Base-by-base conservation (phyloP, 2,888 invertebrate species). In the Leptinotarsa juncta region DNA sequence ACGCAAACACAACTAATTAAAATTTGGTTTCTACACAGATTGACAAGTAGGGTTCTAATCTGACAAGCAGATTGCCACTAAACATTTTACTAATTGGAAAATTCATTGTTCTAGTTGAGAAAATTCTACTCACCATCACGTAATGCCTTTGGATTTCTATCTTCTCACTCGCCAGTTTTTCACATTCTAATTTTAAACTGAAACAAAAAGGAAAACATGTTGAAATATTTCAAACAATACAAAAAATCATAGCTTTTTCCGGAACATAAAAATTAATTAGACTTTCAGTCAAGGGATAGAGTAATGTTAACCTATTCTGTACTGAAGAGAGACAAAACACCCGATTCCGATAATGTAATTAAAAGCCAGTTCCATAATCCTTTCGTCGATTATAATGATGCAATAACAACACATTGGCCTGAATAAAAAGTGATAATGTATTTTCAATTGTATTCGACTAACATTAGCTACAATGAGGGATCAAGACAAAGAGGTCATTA, bases 81-180 rank as follows among this genome's bases (percentile, higher is more conserved):
- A 32, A 32, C 10, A 32, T 32, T 10, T 32, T 32, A 10, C 10
- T 10, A 32, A 42, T 42, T 10, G 42, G 3, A 42, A 42, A 3
- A 42, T 10, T 42, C 42, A 42, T 3, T 42, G 42, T 65, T 42
- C 18, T 4, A 16, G 15, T 42, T 65, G 50, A 16, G n/a, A 65
- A 70, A 72, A 15, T 14, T 4, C 16, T 69, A 81, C 93, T 93
- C 91, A 98, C 97, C 97, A 98, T 98, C 85, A 98, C 97, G 91
- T 98, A 98, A 92, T 98, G 97, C 89, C 98, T 92, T 90, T 98
- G 98, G 94, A 98, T 97, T 91, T 98, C 97, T 84, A 97, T 98
- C 91, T 98, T 98, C 90, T 98, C 98, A 89, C 94, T 95, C 80
- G 96, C 97, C 88, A 98, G 90, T 90, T 99, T 98, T 89, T 98